Percentiles rank a stretch among this genome's conserved stretches.
phyloP scores from a whole-genome alignment of 1,140 invertebrate genomes.

The Apis laboriosa region DNA sequence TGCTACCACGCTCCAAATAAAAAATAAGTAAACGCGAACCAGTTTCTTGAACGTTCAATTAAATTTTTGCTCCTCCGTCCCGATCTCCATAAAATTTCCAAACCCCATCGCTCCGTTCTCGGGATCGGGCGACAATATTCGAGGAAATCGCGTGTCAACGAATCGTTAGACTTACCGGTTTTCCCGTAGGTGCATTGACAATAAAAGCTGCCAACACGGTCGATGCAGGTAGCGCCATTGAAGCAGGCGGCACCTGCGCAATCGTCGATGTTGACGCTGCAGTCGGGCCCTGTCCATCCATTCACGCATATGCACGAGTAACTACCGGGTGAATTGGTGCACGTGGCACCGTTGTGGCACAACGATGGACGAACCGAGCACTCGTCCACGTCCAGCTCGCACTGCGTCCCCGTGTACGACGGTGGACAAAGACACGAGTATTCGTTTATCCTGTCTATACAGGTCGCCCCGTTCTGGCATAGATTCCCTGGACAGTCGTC shows the following conservation, averaged over 20 bases:
- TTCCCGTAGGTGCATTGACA: conserved; percentile 97
- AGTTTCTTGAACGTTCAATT: no score
- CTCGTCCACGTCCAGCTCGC: conserved; percentile 90
- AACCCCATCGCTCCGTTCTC: no score
- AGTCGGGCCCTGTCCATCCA: conserved; percentile 95
- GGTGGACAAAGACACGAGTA: conserved; percentile 94
- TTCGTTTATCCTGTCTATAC: conserved; percentile 91
- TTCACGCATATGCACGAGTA: conserved; percentile 98
- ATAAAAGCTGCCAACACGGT: conserved; percentile 95
- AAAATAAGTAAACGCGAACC: no score
- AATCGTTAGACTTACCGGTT: conserved; percentile 86
- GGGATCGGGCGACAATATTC: no score
- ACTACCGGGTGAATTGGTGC: conserved; percentile 93
- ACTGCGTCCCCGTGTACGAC: conserved; percentile 92
- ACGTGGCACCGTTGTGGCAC: conserved; percentile 97
- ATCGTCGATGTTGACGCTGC: conserved; percentile 96
- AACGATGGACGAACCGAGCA: conserved; percentile 90
- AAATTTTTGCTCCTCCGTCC: no score
- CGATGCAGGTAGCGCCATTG: conserved; percentile 98
- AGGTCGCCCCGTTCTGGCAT: conserved; percentile 95
- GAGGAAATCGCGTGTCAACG: background rate
- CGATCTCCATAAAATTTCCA: no score
- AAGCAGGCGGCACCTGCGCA: conserved; percentile 96
- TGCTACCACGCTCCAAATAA: no score
- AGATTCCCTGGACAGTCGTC: conserved; percentile 94